phyloP scores from a whole-genome alignment of 1,140 invertebrate genomes.

The Myzus persicae region DNA sequence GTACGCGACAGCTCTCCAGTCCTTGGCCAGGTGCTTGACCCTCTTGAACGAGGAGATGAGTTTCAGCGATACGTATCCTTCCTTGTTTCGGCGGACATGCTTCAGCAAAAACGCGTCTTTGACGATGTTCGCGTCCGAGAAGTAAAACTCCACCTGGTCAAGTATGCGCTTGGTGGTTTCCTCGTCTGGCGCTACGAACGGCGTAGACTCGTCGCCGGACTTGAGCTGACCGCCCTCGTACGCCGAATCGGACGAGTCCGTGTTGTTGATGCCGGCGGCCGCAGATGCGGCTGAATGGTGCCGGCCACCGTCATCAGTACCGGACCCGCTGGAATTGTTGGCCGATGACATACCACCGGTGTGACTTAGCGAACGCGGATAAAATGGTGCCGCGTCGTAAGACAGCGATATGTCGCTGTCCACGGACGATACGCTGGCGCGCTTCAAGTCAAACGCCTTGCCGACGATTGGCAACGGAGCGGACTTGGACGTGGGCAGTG shows the following conservation, averaged over 20 bases:
- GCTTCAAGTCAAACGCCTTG: conserved; percentile 69
- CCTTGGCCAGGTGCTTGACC: conserved; percentile 89
- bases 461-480: conserved; percentile 65
- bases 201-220: conserved; percentile 62
- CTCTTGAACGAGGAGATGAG: conserved; percentile 92
- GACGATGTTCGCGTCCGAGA: conserved; percentile 91
- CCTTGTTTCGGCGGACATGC: conserved; percentile 92
- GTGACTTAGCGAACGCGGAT: conserved; percentile 63
- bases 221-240: conserved; percentile 56
- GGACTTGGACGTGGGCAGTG: conserved; percentile 57
- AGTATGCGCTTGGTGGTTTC: conserved; percentile 80
- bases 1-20: conserved; percentile 89
- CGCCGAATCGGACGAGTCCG: conserved; percentile 42
- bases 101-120: conserved; percentile 95
- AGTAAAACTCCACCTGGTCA: conserved; percentile 90
- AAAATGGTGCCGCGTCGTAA: conserved; percentile 65
- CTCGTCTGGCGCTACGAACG: conserved; percentile 70
- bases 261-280: not conserved
- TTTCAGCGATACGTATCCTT: conserved; percentile 93
- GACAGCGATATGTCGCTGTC: conserved; percentile 72
- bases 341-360: conserved; percentile 51
- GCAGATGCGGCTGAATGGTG: not conserved
- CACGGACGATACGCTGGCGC: conserved; percentile 71
- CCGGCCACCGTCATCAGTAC: conserved; percentile 65
- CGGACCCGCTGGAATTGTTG: conserved; percentile 67